Evolutionary conservation across 2,797 vertebrate species (phyloP), one percentile per base, ranked within the genome.

Genomic region (Denticeps clupeoides): DNA sequence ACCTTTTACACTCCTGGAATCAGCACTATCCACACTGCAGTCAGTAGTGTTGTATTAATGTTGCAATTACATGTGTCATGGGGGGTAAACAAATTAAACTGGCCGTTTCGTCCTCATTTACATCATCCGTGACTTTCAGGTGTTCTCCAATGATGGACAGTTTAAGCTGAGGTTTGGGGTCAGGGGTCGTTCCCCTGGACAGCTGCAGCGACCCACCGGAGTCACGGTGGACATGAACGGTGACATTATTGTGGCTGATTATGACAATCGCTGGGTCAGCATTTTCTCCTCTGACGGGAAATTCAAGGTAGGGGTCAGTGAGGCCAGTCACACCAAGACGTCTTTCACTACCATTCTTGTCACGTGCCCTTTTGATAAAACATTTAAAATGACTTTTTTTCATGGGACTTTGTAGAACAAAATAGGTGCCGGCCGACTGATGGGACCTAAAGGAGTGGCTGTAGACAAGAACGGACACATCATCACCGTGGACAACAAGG

Each of bases 221-320:
- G 89, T 95, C 41, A 89, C 90, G 0, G 88, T 97, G 47, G 91
- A 97, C 74, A 79, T 83, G 65, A 91, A 90, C 0, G 92, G 92
- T 0, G 92, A 97, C 75, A 92, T 97, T 35, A 89, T 97, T 4
- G 87, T 97, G n/a, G 90, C 93, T 0, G 91, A 97, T 70, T 97
- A 97, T 1, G 91, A 96, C 84, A 97, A 97, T 76, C 83, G 90
- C 69, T 97, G 93, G 93, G 89, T 97, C 78, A 97, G 90, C 66
- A 91, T 95, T 65, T 97, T 97, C 76, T 89, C 90, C 2, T 82
- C 93, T 0, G 93, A 97, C 13, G 93, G 93, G 49, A 97, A 97
- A 68, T 97, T 97, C 69, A 97, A 97, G 89, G 93, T 88, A 59
- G 75, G 51, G 48, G 6, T 21, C 25, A 18, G 7, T 31, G 3